Conservation (phyloP, 2,888 invertebrate genomes). For the Limnephilus auricula region DNA sequence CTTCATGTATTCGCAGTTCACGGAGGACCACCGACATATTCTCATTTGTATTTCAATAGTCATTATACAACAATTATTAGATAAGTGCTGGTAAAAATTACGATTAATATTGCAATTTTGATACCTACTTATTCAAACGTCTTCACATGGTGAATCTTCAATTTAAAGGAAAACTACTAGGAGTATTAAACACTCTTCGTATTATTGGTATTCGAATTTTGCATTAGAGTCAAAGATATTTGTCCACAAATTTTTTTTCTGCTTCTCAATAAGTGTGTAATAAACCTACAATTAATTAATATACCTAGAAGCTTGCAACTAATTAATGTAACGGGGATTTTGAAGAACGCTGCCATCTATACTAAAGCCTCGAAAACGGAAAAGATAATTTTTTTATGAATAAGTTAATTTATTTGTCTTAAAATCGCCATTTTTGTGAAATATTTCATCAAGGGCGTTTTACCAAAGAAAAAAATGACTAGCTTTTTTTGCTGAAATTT, state of each 20-base stretch:
- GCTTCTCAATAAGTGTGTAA: too few species aligned
- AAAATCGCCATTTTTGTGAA: neutral
- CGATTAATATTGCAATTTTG: neutral
- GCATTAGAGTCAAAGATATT: too few species aligned
- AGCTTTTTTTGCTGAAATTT: neutral
- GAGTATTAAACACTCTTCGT: neutral
- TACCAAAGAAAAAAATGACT: neutral
- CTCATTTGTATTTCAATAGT: neutral
- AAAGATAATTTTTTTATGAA: too few species aligned
- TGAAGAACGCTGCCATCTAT: too few species aligned
- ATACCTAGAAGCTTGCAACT: too few species aligned
- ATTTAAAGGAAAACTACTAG: too few species aligned
- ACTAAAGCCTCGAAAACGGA: too few species aligned
- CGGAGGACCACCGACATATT: neutral
- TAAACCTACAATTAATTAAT: too few species aligned
- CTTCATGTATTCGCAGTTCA: neutral
- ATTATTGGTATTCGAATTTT: too few species aligned
- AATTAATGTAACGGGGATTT: too few species aligned
- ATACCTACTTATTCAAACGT: neutral
- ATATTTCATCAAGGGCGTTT: neutral
- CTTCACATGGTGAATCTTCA: neutral
- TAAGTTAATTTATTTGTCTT: too few species aligned
- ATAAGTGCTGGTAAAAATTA: neutral
- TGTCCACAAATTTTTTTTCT: too few species aligned
- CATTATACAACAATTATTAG: neutral